Evolutionary conservation across 1,140 invertebrate genomes (phyloP), one percentile per base, ranked within the genome.

Genomic region (Orius insidiosus): DNA sequence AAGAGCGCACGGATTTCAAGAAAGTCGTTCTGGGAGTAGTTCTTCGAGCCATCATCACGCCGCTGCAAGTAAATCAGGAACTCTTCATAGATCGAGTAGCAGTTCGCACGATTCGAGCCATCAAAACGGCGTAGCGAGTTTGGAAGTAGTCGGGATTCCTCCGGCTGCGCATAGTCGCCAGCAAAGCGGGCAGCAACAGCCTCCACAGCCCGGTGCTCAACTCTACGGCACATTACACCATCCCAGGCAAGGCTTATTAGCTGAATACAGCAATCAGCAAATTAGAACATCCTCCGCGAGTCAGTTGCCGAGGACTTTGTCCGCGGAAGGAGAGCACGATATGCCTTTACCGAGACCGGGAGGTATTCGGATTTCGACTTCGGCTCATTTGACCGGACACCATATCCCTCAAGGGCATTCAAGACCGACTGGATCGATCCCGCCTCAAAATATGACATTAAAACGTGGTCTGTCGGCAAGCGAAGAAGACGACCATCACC

Each of bases 1-100:
- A 63, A 74, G 93, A 10, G 74, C 79, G 1, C 80, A 84, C 59
- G 78, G 76, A 0, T 79, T 80, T 54, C 77, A 80, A 56, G 77
- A 80, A 53, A 68, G 69, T 7, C 37, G 65, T 5, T 67, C 69
- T 48, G 67, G 60, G 1, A 68, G 64, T 53, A 63, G 54, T 2
- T 42, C 34, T 31, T 37, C 41, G 1, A 30, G 32, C 54, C 48
- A 49, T 31, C 49, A 50, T 34, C 50, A 52, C 42, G 18, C 33
- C 5, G 49, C 46, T 0, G 42, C 40, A 2, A 16, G 50, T 7
- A 50, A 50, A 24, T 45, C 45, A 5, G 38, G 45, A 35, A 43
- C 55, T n/a, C 36, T 55, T 37, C 50, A 58, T 47, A 41, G 64
- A 46, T 60, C 60, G 8, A 60, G 60, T 8, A 60, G 62, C 19